These are phyloP conservation scores for Sebastes iracundus DNA, from an alignment of 2,797 vertebrate species.

Conservation along the genomic window DNA sequence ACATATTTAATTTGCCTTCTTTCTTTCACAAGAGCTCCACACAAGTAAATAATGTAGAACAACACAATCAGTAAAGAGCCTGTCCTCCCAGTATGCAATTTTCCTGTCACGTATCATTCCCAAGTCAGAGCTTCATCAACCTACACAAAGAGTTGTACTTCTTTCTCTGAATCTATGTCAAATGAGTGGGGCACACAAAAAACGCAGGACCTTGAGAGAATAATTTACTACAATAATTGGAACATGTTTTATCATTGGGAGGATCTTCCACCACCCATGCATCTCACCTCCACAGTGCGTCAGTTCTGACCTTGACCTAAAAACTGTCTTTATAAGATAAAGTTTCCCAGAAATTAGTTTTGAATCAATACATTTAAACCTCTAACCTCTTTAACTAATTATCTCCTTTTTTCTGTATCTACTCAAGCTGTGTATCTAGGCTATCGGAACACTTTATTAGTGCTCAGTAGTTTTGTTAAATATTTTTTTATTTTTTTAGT, in stretches of 20 bases:
- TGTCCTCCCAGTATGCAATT: neutral
- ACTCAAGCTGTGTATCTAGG: neutral
- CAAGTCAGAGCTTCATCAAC: conserved; percentile 25
- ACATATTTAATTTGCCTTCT: conserved; percentile 12
- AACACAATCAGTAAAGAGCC: neutral
- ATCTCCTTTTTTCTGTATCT: conserved; percentile 4
- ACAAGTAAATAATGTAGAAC: neutral
- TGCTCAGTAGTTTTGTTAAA: neutral
- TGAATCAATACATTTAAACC: conserved; percentile 48
- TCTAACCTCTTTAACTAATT: conserved; percentile 48
- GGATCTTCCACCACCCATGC: conserved; percentile 54
- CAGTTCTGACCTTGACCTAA: conserved; percentile 75
- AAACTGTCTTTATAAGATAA: conserved; percentile 47
- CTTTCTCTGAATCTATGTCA: conserved; percentile 77
- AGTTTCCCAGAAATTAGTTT: conserved; percentile 40
- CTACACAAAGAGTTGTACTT: conserved; percentile 41
- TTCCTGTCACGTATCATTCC: conserved; percentile 2
- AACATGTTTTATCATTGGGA: conserved; percentile 72
- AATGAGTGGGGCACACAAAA: conserved; percentile 65
- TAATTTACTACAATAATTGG: conserved; percentile 80
- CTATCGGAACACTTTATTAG: neutral
- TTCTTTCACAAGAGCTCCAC: neutral
- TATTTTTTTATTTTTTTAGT: neutral
- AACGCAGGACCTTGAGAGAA: conserved; percentile 71
- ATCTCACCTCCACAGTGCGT: conserved; percentile 45